Evolutionary conservation across 2,888 invertebrate species (phyloP).

Genomic region (Allacma fusca): DNA sequence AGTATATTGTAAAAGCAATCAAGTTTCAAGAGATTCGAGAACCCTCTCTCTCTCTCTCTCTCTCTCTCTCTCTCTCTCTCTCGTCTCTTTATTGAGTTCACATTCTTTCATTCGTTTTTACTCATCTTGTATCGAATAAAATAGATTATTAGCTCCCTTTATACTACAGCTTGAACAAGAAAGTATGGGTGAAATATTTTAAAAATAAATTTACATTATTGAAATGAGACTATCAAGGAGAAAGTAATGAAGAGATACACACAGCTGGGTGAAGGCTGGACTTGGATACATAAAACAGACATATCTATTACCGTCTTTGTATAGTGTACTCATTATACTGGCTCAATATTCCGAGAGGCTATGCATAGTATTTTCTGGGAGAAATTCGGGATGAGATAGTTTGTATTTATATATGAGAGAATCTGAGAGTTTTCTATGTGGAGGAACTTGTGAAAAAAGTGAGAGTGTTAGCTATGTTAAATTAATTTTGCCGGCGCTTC

Average conservation of each 20-base stretch:
- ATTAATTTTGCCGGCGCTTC: conserved; percentile 37
- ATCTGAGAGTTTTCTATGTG: background rate
- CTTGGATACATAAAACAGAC: too few relatives aligned
- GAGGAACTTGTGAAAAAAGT: conserved; percentile 11
- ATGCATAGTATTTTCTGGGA: too few relatives aligned
- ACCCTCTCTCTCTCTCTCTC: background rate
- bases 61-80: background rate
- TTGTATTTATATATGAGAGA: background rate
- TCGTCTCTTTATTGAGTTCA: conserved; percentile 20
- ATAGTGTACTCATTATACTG: too few relatives aligned
- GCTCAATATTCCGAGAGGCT: too few relatives aligned
- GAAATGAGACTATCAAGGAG: conserved; percentile 35
- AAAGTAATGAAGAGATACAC: conserved; percentile 31
- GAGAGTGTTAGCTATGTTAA: conserved; percentile 38
- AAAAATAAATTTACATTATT: conserved; percentile 38
- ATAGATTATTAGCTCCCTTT: background rate
- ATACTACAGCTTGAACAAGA: background rate
- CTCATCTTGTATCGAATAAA: conserved; percentile 13
- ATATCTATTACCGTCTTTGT: too few relatives aligned
- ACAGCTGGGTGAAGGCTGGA: background rate
- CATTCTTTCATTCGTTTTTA: conserved; percentile 27
- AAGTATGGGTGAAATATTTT: conserved; percentile 19
- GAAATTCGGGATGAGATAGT: too few relatives aligned
- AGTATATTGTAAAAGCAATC: conserved; percentile 19
- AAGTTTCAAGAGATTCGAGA: conserved; percentile 12